phyloP scores from a whole-genome alignment of 2,797 vertebrate genomes.

The Sebastes hopkinsi region DNA sequence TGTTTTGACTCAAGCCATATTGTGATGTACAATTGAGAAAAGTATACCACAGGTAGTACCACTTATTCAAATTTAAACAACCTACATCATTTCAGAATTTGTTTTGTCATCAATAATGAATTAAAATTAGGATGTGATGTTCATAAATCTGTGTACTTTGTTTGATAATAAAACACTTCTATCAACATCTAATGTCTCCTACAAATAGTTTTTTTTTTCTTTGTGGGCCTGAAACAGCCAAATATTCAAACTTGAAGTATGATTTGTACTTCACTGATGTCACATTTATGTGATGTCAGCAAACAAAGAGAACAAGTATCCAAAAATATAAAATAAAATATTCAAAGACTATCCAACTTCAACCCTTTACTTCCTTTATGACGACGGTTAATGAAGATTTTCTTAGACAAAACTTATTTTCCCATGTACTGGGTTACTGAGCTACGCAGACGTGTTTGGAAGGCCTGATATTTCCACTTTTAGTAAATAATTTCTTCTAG shows the following conservation, averaged over 20 bases:
- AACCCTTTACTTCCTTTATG: neutral
- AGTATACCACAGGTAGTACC: neutral
- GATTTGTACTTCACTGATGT: conserved; percentile 8
- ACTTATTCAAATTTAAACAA: neutral
- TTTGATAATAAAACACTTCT: conserved; percentile 2
- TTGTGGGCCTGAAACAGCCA: neutral
- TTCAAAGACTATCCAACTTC: neutral
- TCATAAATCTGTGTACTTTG: neutral
- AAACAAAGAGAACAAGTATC: conserved; percentile 2
- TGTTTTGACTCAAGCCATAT: neutral
- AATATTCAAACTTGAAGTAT: neutral
- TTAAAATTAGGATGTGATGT: neutral
- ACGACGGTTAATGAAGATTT: neutral
- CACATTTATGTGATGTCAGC: neutral
- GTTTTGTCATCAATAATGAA: neutral
- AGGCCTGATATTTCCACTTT: conserved; percentile 35
- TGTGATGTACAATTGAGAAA: neutral
- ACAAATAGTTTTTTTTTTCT: neutral
- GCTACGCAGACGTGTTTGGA: conserved; percentile 21
- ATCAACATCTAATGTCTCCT: neutral
- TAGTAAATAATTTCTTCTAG: neutral
- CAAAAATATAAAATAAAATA: conserved; percentile 7
- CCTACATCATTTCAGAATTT: neutral
- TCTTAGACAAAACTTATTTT: conserved; percentile 6
- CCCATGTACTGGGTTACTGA: conserved; percentile 1